phyloP scores from a whole-genome alignment of 64 coral and sea anemone genomes.

The Montipora cactus region DNA sequence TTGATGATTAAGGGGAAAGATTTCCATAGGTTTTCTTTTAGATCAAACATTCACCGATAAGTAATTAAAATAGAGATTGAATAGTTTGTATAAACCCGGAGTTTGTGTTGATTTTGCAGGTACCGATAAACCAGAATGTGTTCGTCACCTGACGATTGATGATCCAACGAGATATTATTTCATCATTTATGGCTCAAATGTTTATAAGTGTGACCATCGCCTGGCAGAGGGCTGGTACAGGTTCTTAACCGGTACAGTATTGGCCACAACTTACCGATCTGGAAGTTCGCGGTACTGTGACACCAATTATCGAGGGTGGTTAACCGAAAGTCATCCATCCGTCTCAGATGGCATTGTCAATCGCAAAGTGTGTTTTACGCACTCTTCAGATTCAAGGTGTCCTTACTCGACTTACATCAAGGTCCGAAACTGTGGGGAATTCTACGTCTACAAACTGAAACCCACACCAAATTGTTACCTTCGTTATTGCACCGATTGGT shows the following conservation, averaged over 20 bases:
- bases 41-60: too few species aligned
- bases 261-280: conserved; percentile 7
- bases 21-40: too few species aligned
- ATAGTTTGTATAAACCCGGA: too few species aligned
- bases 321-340: conserved; percentile 66
- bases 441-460: conserved; percentile 83
- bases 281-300: not conserved
- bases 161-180: not conserved
- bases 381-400: conserved; percentile 9
- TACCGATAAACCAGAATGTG: not conserved
- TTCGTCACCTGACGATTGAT: not conserved
- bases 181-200: too few species aligned
- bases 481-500: conserved; percentile 60
- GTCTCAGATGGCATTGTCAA: conserved; percentile 59
- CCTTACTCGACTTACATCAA: conserved; percentile 12
- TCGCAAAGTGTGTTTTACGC: conserved; percentile 68
- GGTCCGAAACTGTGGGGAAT: conserved; percentile 87
- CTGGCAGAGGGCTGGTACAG: conserved; percentile 82
- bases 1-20: too few species aligned
- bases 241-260: conserved; percentile 22
- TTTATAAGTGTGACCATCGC: conserved; percentile 49
- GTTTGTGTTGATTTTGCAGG: not conserved
- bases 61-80: too few species aligned
- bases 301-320: conserved; percentile 58
- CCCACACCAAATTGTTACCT: conserved; percentile 55